Evolutionary conservation across 2,888 invertebrate genomes (phyloP), one percentile per base, ranked within the genome.

Genomic region (Ctena decussata): DNA sequence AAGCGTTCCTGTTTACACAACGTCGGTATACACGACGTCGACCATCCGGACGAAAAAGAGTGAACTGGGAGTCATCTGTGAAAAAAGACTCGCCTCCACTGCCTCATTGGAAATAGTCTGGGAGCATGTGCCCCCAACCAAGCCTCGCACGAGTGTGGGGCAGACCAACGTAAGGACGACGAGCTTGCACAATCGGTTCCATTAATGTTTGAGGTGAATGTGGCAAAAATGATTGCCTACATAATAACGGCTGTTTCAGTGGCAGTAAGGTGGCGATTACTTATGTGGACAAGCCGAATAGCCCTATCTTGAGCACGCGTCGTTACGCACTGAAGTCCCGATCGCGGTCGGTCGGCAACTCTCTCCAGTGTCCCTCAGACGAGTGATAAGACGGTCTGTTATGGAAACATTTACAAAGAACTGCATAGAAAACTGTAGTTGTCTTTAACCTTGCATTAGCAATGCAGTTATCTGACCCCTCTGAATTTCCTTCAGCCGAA

Each of bases 361-460:
- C 74, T n/a, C 12, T 46, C 82, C 74, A n/a, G 74, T 82, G 35
- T 78, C 74, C 49, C 74, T 39, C 15, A 79, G 78, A 75, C 75
- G 83, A 3, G 71, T 3, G 27, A 83, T 74, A 73, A 74, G 78
- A 72, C 73, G 77, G 46, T 82, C 74, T 82, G 49, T 82, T 49
- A 78, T 82, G 78, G 77, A 77, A 72, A 77, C 53, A 78, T 78
- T 60, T 2, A 69, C 69, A 69, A 37, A 69, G 30, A 75, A 80
- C 8, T 71, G 70, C 41, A n/a, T 75, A 69, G 70, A 65, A 69
- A 78, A 74, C 49, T 82, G 78, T 27, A 27, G 37, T 74, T 73
- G 78, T 74, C 46, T 71, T 73, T 65, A 53, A 32, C 78, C 75
- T 73, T 73, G 65, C 57, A 80, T 73, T 60, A 72, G 80, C 30